A percentile compares a stretch with the other conserved stretches of the same genome.
These are phyloP conservation scores for Carollia perspicillata DNA, from an alignment of 2,113 vertebrate species.

Conservation along the genomic window DNA sequence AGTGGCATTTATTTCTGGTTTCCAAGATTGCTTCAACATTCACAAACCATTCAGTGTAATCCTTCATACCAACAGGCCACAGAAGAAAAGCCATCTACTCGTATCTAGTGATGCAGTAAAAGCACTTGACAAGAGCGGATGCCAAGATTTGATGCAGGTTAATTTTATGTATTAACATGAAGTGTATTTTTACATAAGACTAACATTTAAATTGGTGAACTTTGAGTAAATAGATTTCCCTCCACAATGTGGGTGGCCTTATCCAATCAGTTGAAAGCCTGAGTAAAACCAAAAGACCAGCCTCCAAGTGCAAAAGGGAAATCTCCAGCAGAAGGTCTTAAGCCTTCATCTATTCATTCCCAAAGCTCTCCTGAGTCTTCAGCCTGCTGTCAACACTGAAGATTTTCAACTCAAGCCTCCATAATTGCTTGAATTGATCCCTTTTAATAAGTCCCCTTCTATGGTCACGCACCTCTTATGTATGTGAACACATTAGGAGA, in stretches of 20 bases:
- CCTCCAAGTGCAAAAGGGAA: background rate
- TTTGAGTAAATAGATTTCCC: background rate
- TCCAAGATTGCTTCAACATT: background rate
- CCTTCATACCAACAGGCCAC: background rate
- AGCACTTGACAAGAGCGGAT: background rate
- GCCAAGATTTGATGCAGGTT: too few relatives aligned
- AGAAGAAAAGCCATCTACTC: background rate
- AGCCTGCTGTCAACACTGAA: background rate
- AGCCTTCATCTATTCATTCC: background rate
- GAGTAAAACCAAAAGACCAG: background rate
- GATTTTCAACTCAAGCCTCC: background rate
- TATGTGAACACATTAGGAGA: too few relatives aligned
- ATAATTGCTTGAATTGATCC: background rate
- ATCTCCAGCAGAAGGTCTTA: background rate
- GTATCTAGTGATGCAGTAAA: background rate
- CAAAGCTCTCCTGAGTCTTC: background rate
- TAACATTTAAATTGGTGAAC: background rate
- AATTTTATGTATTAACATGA: background rate
- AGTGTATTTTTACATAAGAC: background rate
- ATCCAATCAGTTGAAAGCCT: too few relatives aligned
- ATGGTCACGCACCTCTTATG: background rate
- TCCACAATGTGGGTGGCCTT: background rate
- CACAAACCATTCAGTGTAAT: background rate
- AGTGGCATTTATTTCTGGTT: background rate
- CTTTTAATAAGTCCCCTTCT: background rate